phyloP scores from a whole-genome alignment of 2,797 vertebrate species.

The Gymnothorax reevesii region DNA sequence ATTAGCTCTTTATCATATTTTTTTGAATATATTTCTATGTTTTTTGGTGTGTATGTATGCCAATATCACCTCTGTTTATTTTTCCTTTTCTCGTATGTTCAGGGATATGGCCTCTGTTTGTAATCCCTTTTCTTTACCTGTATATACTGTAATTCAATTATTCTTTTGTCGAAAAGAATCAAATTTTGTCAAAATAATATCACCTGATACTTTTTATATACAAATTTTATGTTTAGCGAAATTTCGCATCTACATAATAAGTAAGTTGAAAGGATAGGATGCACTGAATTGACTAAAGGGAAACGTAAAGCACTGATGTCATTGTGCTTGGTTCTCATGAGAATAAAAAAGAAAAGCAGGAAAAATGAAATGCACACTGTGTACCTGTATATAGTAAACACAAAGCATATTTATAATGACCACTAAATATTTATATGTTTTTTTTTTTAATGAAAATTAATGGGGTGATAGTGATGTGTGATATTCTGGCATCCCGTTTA shows the following conservation, averaged over 20 bases:
- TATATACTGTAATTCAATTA: constrained; percentile 67
- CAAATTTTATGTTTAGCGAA: constrained; percentile 75
- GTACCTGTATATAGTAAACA: constrained; percentile 60
- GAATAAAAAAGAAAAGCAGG: constrained; percentile 49
- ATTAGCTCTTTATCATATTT: constrained; percentile 67
- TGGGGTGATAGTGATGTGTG: constrained; percentile 55
- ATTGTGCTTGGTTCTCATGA: constrained; percentile 57
- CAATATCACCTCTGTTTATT: constrained; percentile 78
- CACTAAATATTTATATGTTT: constrained; percentile 71
- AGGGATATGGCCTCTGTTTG: constrained; percentile 75
- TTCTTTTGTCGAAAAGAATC: constrained; percentile 72
- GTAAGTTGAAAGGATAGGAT: constrained; percentile 78
- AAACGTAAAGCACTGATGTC: constrained; percentile 73
- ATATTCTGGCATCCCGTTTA: constrained; percentile 55
- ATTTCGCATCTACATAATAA: constrained; percentile 68
- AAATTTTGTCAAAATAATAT: too few relatives aligned
- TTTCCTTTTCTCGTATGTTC: constrained; percentile 68
- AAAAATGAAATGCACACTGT: constrained; percentile 62
- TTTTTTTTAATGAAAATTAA: constrained; percentile 57
- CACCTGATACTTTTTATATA: constrained; percentile 69
- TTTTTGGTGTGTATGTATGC: constrained; percentile 71
- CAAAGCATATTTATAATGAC: constrained; percentile 72
- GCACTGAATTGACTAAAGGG: constrained; percentile 95
- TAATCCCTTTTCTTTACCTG: constrained; percentile 74
- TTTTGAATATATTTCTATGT: constrained; percentile 43